A percentile compares a stretch with the other conserved stretches of the same genome.
Conservation (phyloP, 2,888 invertebrate genomes). For the Rhyacophila evoluta region DNA sequence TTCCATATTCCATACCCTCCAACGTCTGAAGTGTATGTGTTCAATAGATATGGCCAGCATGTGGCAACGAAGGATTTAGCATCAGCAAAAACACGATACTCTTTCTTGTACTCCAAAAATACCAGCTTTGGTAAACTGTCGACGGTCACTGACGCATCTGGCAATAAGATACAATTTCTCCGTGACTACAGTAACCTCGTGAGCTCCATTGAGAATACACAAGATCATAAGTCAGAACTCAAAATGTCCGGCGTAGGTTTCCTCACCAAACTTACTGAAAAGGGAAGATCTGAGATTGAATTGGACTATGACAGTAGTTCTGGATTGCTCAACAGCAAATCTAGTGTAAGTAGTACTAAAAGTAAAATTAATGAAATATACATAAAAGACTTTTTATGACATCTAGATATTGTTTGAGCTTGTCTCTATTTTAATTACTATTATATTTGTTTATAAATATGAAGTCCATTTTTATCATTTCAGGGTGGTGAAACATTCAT, state of each 20-base stretch:
- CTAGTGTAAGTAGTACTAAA: slow-evolving; percentile 76
- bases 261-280: slow-evolving; percentile 87
- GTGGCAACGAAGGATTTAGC: slow-evolving; percentile 93
- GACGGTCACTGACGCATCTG: slow-evolving; percentile 93
- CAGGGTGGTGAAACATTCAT: slow-evolving; percentile 89
- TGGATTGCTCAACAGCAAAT: slow-evolving; percentile 87
- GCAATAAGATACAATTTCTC: slow-evolving; percentile 91
- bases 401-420: no score
- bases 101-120: slow-evolving; percentile 96
- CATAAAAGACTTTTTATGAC: no score
- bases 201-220: slow-evolving; percentile 94
- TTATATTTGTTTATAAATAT: no score
- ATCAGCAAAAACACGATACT: slow-evolving; percentile 94
- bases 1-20: slow-evolving; percentile 95
- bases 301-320: slow-evolving; percentile 91
- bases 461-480: slow-evolving; percentile 57
- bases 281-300: slow-evolving; percentile 89
- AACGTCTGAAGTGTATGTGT: slow-evolving; percentile 93
- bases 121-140: slow-evolving; percentile 95
- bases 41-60: slow-evolving; percentile 96
- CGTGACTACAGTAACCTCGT: slow-evolving; percentile 94
- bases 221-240: slow-evolving; percentile 92
- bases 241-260: slow-evolving; percentile 94
- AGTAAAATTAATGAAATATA: no score
- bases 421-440: no score